Conservation (phyloP, 2,113 vertebrate genomes). For the Propithecus coquereli region DNA sequence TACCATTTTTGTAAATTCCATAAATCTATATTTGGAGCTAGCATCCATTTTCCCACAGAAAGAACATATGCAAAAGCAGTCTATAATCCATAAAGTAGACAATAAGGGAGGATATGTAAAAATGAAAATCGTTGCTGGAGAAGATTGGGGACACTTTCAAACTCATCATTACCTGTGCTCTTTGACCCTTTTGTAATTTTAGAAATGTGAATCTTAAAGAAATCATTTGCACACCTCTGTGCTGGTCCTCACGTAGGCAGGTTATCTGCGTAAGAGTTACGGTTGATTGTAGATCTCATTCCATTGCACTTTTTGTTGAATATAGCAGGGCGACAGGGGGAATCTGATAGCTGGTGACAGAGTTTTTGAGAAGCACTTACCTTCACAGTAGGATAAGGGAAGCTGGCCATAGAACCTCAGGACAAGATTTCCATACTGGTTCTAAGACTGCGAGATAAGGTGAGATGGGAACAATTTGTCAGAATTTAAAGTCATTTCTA, state of each 20-base stretch:
- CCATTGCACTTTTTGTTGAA: neutral
- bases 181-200: neutral
- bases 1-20: neutral
- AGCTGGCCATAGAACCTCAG: neutral
- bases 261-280: neutral
- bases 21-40: neutral
- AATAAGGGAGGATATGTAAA: fast-evolving
- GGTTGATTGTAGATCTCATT: neutral
- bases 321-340: fast-evolving
- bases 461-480: neutral
- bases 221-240: neutral
- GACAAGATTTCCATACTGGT: neutral
- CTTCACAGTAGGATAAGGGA: neutral
- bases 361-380: neutral
- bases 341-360: neutral
- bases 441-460: neutral
- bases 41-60: neutral
- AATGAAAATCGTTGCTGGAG: neutral
- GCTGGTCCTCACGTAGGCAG: no score
- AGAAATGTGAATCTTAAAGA: neutral
- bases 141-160: neutral
- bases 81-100: neutral
- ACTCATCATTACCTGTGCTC: neutral
- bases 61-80: neutral
- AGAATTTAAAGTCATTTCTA: neutral